A percentile compares a stretch with the other conserved stretches of the same genome.
Conservation (phyloP, 2,113 vertebrate species). For the Lonchura striata region DNA sequence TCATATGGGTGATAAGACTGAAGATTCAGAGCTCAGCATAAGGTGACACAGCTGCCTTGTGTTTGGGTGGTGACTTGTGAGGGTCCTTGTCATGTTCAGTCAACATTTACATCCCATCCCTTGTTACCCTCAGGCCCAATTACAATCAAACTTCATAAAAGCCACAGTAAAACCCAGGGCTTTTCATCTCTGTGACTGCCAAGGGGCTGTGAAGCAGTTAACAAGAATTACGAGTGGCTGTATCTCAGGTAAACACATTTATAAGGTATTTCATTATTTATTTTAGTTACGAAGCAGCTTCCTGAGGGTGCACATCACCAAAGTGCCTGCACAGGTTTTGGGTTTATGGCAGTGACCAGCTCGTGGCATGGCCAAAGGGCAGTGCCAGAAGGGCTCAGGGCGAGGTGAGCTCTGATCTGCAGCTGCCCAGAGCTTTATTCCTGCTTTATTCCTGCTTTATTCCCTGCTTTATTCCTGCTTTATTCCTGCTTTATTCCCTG, state of each 20-base stretch:
- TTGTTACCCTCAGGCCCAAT: not conserved
- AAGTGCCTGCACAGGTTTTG: not conserved
- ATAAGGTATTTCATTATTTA: not conserved
- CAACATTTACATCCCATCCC: not conserved
- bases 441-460: too few species aligned
- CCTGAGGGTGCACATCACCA: not conserved
- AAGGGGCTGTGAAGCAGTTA: not conserved
- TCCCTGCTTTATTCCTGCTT: too few species aligned
- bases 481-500: too few species aligned
- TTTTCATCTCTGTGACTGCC: rapidly evolving
- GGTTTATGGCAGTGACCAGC: not conserved
- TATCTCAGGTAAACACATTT: not conserved
- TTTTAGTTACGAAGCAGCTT: slow-evolving; percentile 40
- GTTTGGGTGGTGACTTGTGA: not conserved
- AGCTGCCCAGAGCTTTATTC: too few species aligned
- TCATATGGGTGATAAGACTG: not conserved
- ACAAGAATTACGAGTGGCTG: not conserved
- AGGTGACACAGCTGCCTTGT: not conserved
- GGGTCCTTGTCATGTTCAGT: not conserved
- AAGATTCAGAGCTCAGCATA: not conserved
- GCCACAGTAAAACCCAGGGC: not conserved
- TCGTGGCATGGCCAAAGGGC: rapidly evolving
- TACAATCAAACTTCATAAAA: not conserved
- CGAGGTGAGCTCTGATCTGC: not conserved
- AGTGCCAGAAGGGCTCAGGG: not conserved